These are phyloP conservation scores for Trochalopteron elliotii DNA, from an alignment of 2,113 vertebrate species.

Conservation along the genomic window DNA sequence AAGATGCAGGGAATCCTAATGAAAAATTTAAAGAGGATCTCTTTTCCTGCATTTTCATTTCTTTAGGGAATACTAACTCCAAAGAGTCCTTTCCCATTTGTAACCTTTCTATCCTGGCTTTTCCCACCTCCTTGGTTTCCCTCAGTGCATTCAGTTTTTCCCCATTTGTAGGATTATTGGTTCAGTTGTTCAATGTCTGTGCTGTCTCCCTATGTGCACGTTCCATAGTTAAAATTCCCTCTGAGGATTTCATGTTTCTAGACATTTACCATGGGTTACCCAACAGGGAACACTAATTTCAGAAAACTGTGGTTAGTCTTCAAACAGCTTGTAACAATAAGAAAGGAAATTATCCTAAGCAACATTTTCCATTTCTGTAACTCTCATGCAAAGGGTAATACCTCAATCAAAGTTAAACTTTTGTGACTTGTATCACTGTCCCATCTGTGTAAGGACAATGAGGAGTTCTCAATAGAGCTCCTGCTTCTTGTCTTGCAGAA, in stretches of 20 bases:
- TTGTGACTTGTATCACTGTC: not conserved
- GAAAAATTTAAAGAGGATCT: not conserved
- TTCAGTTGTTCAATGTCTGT: not conserved
- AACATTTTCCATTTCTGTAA: not conserved
- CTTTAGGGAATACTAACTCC: not conserved
- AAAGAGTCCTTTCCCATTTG: not conserved
- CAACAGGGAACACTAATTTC: not conserved
- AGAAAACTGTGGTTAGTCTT: not conserved
- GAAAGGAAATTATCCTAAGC: not conserved
- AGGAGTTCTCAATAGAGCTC: not conserved
- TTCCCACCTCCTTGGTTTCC: not conserved
- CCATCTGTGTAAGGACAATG: not conserved
- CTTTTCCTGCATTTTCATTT: not conserved
- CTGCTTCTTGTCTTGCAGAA: not conserved
- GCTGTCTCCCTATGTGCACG: not conserved
- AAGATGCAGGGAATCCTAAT: not conserved
- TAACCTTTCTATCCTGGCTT: not conserved
- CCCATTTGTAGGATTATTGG: not conserved
- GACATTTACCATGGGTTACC: not conserved
- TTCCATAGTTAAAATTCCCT: not conserved
- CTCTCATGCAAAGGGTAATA: not conserved
- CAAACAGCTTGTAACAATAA: rapidly evolving
- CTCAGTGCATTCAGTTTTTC: not conserved
- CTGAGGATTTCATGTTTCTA: not conserved
- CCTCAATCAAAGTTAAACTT: not conserved